A percentile compares a stretch with the other conserved stretches of the same genome.
phyloP scores from a whole-genome alignment of 2,113 vertebrate genomes.

The Gorsachius goisagi region DNA sequence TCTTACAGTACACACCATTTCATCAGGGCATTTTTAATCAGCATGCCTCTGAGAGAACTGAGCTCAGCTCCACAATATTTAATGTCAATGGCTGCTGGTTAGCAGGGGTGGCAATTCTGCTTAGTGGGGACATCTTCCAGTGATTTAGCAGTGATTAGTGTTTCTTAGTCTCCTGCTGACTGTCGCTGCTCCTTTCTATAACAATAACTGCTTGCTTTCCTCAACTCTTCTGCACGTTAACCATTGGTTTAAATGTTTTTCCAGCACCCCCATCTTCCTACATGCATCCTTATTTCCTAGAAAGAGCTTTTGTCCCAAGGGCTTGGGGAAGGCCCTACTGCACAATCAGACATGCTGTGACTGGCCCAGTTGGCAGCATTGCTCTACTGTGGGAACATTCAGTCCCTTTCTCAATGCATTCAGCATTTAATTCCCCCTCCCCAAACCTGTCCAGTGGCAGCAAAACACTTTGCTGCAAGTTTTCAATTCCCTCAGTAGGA shows the following conservation, averaged over 20 bases:
- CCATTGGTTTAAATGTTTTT: neutral
- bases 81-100: slow-evolving; percentile 53
- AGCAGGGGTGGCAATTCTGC: slow-evolving; percentile 64
- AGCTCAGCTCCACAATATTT: slow-evolving; percentile 54
- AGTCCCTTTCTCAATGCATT: neutral
- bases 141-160: slow-evolving; percentile 67
- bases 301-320: neutral
- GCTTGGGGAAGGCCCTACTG: neutral
- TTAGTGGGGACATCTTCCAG: slow-evolving; percentile 58
- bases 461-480: neutral
- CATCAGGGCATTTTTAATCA: slow-evolving; percentile 64
- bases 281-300: neutral
- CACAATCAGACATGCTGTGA: neutral
- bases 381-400: neutral
- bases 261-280: neutral
- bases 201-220: slow-evolving; percentile 24
- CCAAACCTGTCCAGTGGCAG: neutral
- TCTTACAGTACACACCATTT: slow-evolving; percentile 51
- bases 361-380: neutral
- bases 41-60: slow-evolving; percentile 13
- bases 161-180: slow-evolving; percentile 46
- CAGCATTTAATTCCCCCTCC: neutral
- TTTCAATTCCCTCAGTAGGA: neutral
- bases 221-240: neutral
- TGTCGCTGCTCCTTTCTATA: neutral